Evolutionary conservation across 1,140 invertebrate genomes (phyloP).

Genomic region (Ceratosolen solmsi): DNA sequence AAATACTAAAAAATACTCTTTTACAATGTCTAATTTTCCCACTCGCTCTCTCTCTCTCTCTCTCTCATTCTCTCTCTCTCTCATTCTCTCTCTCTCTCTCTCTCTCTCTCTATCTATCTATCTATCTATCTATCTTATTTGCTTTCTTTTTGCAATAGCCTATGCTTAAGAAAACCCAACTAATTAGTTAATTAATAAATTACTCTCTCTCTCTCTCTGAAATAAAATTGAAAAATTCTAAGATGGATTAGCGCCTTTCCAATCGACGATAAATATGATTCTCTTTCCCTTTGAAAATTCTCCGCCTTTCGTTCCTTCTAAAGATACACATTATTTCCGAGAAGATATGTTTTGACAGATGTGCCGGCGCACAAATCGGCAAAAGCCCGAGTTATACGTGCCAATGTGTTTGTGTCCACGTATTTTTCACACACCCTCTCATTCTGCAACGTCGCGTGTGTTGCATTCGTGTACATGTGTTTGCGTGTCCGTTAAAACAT

Average conservation of each 20-base stretch:
- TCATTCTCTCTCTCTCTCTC: too few relatives aligned
- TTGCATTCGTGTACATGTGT: conserved; percentile 28
- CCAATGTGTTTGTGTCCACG: conserved; percentile 12
- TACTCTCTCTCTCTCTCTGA: not conserved
- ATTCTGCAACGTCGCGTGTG: conserved; percentile 11
- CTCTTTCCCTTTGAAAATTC: not conserved
- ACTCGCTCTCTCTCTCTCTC: conserved; percentile 12
- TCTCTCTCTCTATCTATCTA: too few relatives aligned
- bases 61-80: too few relatives aligned
- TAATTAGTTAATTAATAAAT: not conserved
- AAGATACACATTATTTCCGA: conserved; percentile 46
- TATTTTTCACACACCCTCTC: conserved; percentile 36
- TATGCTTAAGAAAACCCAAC: not conserved
- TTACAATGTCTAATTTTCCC: conserved; percentile 56
- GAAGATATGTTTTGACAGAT: conserved; percentile 52
- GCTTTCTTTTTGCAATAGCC: not conserved
- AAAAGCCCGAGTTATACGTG: conserved; percentile 39
- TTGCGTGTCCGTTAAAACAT: conserved; percentile 50
- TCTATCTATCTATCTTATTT: too few relatives aligned
- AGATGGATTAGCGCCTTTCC: not conserved
- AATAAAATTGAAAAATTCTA: not conserved
- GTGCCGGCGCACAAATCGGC: conserved; percentile 36
- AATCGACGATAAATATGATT: conserved; percentile 17
- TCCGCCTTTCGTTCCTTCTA: conserved; percentile 10
- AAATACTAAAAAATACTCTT: conserved; percentile 50